Conservation (phyloP, 2,113 vertebrate genomes). For the Anarrhichthys ocellatus region DNA sequence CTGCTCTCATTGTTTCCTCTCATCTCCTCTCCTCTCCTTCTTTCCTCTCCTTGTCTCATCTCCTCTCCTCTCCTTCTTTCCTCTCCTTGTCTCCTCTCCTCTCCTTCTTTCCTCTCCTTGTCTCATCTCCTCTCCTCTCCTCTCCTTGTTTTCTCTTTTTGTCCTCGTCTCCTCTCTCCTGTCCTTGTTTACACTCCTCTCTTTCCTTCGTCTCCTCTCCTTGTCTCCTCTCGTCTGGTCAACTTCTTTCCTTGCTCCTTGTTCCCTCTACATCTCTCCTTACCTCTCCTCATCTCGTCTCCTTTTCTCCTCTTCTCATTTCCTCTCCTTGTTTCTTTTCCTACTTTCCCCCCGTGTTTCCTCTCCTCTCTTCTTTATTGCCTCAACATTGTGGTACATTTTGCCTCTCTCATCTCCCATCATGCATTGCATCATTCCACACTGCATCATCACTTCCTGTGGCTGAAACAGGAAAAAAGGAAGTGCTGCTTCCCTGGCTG, state of each 20-base stretch:
- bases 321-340: neutral
- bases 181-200: no score
- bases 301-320: neutral
- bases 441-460: slow-evolving; percentile 58
- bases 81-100: neutral
- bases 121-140: neutral
- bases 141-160: neutral
- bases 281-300: neutral
- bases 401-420: slow-evolving; percentile 42
- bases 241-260: neutral
- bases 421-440: slow-evolving; percentile 61
- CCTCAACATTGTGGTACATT: neutral
- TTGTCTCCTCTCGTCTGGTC: neutral
- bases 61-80: neutral
- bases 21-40: neutral
- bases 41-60: neutral
- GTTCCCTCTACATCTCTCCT: neutral
- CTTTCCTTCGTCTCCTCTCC: no score
- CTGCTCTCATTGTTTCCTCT: no score
- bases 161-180: neutral
- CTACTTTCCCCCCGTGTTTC: neutral
- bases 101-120: no score
- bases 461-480: slow-evolving; percentile 61
- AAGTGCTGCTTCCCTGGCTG: slow-evolving; percentile 45
- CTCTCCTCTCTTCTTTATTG: neutral